Percentiles rank a stretch among this genome's conserved stretches.
These are phyloP conservation scores for Amphimallon solstitiale DNA, from an alignment of 2,888 invertebrate genomes.

Conservation along the genomic window DNA sequence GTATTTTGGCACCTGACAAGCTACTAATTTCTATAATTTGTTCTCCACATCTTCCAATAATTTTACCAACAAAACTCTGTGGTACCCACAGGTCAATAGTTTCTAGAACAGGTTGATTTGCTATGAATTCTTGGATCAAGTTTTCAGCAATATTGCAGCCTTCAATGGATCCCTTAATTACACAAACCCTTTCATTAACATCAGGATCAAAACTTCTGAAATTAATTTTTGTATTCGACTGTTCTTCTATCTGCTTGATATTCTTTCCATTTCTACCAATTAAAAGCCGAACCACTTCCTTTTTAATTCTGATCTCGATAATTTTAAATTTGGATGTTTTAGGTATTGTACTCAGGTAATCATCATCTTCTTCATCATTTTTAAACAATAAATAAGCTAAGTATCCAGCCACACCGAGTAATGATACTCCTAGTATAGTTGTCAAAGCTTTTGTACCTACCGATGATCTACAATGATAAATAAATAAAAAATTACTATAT, in stretches of 20 bases:
- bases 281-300: slow-evolving; percentile 72
- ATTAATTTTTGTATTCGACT: slow-evolving; percentile 72
- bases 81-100: slow-evolving; percentile 77
- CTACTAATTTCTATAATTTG: slow-evolving; percentile 77
- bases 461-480: slow-evolving; percentile 22
- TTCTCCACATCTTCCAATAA: slow-evolving; percentile 81
- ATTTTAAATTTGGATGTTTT: slow-evolving; percentile 61
- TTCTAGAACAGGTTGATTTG: slow-evolving; percentile 74
- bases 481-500: background rate
- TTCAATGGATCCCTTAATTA: slow-evolving; percentile 76
- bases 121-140: slow-evolving; percentile 74
- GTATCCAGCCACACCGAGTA: slow-evolving; percentile 76
- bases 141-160: slow-evolving; percentile 77
- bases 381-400: slow-evolving; percentile 75
- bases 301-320: slow-evolving; percentile 71
- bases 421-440: slow-evolving; percentile 72
- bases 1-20: slow-evolving; percentile 77
- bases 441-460: slow-evolving; percentile 58
- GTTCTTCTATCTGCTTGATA: slow-evolving; percentile 79
- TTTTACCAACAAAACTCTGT: slow-evolving; percentile 72
- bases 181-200: slow-evolving; percentile 72
- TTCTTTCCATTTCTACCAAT: slow-evolving; percentile 82
- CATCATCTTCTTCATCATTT: slow-evolving; percentile 69
- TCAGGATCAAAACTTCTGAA: slow-evolving; percentile 70
- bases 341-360: slow-evolving; percentile 54